Evolutionary conservation across 2,113 vertebrate genomes (phyloP), one percentile per base, ranked within the genome.

Genomic region (Otus sunia): DNA sequence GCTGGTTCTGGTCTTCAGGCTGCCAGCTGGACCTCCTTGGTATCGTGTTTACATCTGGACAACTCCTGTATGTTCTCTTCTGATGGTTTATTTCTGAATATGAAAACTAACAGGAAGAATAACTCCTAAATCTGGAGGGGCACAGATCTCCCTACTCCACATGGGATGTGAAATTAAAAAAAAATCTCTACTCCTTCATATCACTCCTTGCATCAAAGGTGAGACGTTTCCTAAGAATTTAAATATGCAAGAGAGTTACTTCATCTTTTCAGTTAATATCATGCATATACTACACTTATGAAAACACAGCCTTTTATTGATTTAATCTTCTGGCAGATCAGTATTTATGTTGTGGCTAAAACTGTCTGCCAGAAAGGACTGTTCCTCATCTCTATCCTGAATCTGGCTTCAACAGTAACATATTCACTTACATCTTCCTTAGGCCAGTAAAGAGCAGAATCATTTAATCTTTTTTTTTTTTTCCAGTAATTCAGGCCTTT

Each of bases 401-500:
- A 75, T 84, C 39, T 81, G 60, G 47, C 86, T 92, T 94, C 79
- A 86, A 41, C 55, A 88, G 47, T 49, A 78, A 56, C 78, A 25
- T 80, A 86, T 77, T 86, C 75, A 75, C 72, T 84, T 86, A 93
- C 10, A 36, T 78, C 52, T 84, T 77, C 72, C 76, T 89, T 47
- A 85, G 47, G 47, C 79, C 43, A 85, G 56, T 72, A 60, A 94
- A 94, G 41, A 66, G 53, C 22, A 91, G 29, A 79, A 73, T 76
- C 81, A 88, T 90, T 87, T 82, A 81, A 83, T 88, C 19, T 9
- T 20, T 47, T 20, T 47, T 69, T 84, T 91, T 95, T 72, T 69
- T 88, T 64, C 82, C 81, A 74, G 59, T 92, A 97, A 94, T 43
- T 95, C 72, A 69, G 53, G 66, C 52, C 64, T 83, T 91, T 94